Conservation (phyloP, 1,140 invertebrate genomes). For the Akabosia matsudoensis region DNA sequence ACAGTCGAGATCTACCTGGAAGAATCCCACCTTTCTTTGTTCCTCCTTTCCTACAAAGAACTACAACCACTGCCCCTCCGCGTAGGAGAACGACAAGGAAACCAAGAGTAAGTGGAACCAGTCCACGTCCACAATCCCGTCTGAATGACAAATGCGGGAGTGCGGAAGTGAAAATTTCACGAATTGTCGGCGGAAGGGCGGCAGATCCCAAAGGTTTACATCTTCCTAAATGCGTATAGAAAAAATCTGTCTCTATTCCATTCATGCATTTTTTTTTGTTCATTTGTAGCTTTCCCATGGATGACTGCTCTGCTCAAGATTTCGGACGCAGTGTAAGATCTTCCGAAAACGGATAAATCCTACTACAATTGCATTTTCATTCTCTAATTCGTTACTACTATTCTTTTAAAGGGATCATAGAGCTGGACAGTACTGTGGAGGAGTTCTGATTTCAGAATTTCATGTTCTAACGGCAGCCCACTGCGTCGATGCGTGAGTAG, state of each 20-base stretch:
- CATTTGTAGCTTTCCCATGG: slow-evolving; percentile 66
- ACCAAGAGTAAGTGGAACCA: background rate
- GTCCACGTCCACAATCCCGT: background rate
- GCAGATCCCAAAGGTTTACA: slow-evolving; percentile 61
- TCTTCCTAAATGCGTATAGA: background rate
- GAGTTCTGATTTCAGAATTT: slow-evolving; percentile 70
- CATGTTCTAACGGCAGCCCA: slow-evolving; percentile 69
- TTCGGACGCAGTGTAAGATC: slow-evolving; percentile 20
- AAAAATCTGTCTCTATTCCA: background rate
- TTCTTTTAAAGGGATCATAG: slow-evolving; percentile 21
- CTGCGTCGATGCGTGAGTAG: slow-evolving; percentile 41
- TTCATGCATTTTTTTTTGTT: background rate
- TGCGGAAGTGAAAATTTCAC: slow-evolving; percentile 31
- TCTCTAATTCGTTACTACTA: background rate
- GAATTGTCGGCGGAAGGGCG: slow-evolving; percentile 59
- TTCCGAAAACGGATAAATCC: background rate
- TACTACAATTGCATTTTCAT: background rate
- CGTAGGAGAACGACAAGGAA: background rate
- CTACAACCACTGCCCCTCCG: background rate
- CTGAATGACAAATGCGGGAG: slow-evolving; percentile 29
- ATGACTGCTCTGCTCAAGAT: slow-evolving; percentile 66
- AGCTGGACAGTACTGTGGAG: slow-evolving; percentile 65
- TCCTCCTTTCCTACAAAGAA: background rate
- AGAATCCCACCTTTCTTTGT: background rate
- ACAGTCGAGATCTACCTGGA: background rate